Conservation (phyloP, 2,888 invertebrate species). For the Escarpia spicata region DNA sequence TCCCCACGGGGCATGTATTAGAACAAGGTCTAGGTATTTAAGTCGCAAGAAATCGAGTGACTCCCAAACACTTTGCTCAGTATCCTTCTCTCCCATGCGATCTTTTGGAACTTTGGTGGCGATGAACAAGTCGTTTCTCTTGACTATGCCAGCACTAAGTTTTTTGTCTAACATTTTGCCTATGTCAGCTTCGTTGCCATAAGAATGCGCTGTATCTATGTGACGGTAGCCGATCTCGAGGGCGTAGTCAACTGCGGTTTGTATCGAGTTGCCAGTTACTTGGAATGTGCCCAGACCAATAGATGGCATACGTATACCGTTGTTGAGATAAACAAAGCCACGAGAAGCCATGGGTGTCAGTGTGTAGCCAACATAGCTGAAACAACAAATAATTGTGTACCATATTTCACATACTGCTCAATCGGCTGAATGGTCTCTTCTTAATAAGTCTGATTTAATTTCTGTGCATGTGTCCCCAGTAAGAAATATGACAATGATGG, state of each 20-base stretch:
- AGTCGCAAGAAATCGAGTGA: constrained; percentile 22
- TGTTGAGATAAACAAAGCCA: constrained; percentile 20
- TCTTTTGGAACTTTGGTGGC: constrained; percentile 28
- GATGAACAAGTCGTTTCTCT: constrained; percentile 26
- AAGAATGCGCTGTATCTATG: constrained; percentile 27
- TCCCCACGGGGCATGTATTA: constrained; percentile 25
- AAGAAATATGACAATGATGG: background rate
- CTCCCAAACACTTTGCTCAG: background rate
- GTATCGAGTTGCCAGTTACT: background rate
- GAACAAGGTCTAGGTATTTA: constrained; percentile 26
- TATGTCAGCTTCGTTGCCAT: constrained; percentile 25
- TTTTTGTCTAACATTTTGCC: constrained; percentile 23
- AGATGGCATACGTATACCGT: constrained; percentile 27
- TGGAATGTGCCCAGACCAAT: constrained; percentile 31
- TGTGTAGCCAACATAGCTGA: background rate
- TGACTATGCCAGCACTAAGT: background rate
- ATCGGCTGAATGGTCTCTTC: too few relatives aligned
- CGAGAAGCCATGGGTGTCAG: background rate
- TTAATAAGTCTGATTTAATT: too few relatives aligned
- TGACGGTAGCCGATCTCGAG: constrained; percentile 29
- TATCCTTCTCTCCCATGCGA: background rate
- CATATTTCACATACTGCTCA: background rate
- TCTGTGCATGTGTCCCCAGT: too few relatives aligned
- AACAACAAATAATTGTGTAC: background rate
- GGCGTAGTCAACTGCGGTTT: constrained; percentile 24